Conservation (phyloP, 1,140 invertebrate genomes). For the Drosophila asahinai region DNA sequence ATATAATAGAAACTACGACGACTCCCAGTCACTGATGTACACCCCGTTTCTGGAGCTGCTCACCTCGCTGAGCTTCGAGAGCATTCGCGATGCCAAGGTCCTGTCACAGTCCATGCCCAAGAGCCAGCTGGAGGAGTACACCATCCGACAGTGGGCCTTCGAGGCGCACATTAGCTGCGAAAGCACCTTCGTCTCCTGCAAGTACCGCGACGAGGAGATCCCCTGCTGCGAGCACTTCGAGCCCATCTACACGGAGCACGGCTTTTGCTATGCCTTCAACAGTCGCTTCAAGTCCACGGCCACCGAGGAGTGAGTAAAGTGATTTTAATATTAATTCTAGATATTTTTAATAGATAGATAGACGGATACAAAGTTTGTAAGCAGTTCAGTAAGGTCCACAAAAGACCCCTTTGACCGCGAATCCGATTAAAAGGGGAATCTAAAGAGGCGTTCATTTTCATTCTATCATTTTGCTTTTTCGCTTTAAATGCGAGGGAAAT, state of each 20-base stretch:
- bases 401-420: too few species aligned
- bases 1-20: slow-evolving; percentile 55
- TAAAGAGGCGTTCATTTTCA: too few species aligned
- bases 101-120: slow-evolving; percentile 50
- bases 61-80: slow-evolving; percentile 80
- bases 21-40: slow-evolving; percentile 45
- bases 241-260: slow-evolving; percentile 89
- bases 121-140: slow-evolving; percentile 51
- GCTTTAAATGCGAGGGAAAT: too few species aligned
- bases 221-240: slow-evolving; percentile 88
- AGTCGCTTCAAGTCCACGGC: slow-evolving; percentile 85
- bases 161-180: slow-evolving; percentile 66
- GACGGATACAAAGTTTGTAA: too few species aligned
- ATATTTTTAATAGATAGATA: too few species aligned
- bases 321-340: too few species aligned
- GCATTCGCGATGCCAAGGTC: slow-evolving; percentile 63
- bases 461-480: too few species aligned
- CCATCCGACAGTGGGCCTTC: slow-evolving; percentile 71
- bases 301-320: slow-evolving; percentile 67
- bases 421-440: too few species aligned
- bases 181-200: slow-evolving; percentile 85
- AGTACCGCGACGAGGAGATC: slow-evolving; percentile 88
- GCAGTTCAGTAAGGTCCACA: too few species aligned
- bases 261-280: slow-evolving; percentile 90
- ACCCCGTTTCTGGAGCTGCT: slow-evolving; percentile 80